Base-by-base conservation (phyloP, 2,797 vertebrate species). In the Pagetopsis macropterus region DNA sequence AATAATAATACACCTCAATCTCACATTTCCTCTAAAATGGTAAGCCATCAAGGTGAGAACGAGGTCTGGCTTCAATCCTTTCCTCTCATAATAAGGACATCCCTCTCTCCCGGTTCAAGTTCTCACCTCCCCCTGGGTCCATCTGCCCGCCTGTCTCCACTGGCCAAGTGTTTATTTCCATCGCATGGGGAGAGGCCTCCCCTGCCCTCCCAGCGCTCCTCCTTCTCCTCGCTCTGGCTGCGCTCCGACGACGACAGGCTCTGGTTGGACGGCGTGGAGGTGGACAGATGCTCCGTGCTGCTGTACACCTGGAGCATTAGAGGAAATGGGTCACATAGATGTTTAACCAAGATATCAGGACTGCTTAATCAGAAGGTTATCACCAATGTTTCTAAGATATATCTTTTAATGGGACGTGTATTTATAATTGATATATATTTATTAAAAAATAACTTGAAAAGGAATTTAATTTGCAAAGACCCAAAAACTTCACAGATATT, bases 241-340 rank as follows among this genome's bases (percentile, higher is more conserved):
- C 93, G 93, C 40, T 97, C 97, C 0, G 94, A 94, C 0, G 95
- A 93, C 0, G 94, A 93, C 14, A 94, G 91, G 81, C 93, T 94
- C 31, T 94, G 93, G 9, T 90, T 91, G 77, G 96, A 94, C 12
- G 95, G 95, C 2, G 92, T 94, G 0, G 96, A 96, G 19, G 92
- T 93, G 0, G 96, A 96, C 86, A 98, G 92, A 84, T 96, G 95
- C 84, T 98, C 97, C 0, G 96, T 96, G 90, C 97, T 98, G 93
- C 96, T 96, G 87, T 98, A 98, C 65, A 98, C 97, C 97, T 98
- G 70, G 21, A 80, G 44, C 16, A 66, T 10, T 33, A 65, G 2
- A 45, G 19, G 13, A 31, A 60, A 19, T 10, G 0, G 37, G 23
- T 62, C 10, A 57, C 12, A 13, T 6, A 33, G 31, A 14, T 49